Evolutionary conservation across 2,888 invertebrate genomes (phyloP), one percentile per base, ranked within the genome.

Genomic region (Agrochola circellaris): DNA sequence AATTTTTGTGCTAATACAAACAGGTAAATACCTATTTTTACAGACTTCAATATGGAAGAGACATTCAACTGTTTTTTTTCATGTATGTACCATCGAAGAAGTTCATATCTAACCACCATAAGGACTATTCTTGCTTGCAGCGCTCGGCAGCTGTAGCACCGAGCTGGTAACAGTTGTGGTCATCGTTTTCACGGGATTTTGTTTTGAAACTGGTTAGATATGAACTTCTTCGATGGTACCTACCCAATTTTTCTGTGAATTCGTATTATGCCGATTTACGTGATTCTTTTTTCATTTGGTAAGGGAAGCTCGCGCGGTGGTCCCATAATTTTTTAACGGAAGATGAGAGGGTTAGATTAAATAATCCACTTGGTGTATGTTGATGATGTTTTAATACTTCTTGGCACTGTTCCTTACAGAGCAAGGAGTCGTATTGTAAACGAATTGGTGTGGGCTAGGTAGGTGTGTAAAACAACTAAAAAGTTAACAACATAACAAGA

Each of bases 1-100:
- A 20, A 26, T 72, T 20, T 48, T 60, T 58, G 73, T 58, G 58
- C 45, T 26, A n/a, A 73, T 45, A 20, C n/a, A n/a, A 45, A 34
- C 20, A 72, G 34, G n/a, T 48, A n/a, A 8, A 20, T 48, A 17
- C 7, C 0, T 8, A 42, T 45, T 65, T 45, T 45, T 23, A 26
- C 58, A 17, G 9, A 42, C 11, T 45, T 65, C 2, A 66, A 7
- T 20, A 45, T 48, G 7, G 7, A 66, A 23, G 8, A 51, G 30
- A 8, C 23, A 30, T 30, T 67, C 8, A 4, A 2, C 23, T 48
- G 15, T 51, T 23, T 67, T 30, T 20, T 38, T 65, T 45, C 13
- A 26, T 9, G 17, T 64, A n/a, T 0, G 3, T 38, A 9, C n/a
- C n/a, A n/a, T n/a, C n/a, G n/a, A n/a, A n/a, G n/a, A n/a, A n/a